phyloP scores from a whole-genome alignment of 2,888 invertebrate species.

The Megaustenia siamemsis region DNA sequence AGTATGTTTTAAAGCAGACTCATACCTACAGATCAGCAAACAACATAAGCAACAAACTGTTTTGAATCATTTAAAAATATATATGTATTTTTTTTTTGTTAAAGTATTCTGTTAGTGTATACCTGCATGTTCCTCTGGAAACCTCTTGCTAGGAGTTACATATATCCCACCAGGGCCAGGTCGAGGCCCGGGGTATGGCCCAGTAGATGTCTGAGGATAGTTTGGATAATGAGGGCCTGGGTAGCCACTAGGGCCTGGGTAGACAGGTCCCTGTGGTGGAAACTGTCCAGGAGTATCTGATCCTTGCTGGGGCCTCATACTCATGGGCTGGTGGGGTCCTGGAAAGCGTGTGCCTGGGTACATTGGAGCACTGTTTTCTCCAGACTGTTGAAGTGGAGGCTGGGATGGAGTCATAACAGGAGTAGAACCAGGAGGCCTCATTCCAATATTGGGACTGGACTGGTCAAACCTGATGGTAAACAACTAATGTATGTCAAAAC shows the following conservation, averaged over 20 bases:
- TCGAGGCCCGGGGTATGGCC: slow-evolving; percentile 52
- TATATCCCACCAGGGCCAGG: slow-evolving; percentile 63
- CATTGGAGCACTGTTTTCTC: slow-evolving; percentile 35
- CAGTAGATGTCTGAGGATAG: slow-evolving; percentile 35
- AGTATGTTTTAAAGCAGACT: not conserved
- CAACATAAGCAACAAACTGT: not conserved
- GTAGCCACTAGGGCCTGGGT: slow-evolving; percentile 36
- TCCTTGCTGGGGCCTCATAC: slow-evolving; percentile 43
- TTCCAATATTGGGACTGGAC: slow-evolving; percentile 56
- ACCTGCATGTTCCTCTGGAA: slow-evolving; percentile 60
- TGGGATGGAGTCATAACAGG: slow-evolving; percentile 39
- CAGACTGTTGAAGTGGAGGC: slow-evolving; percentile 32
- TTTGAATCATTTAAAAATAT: too few relatives aligned
- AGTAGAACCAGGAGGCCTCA: slow-evolving; percentile 55
- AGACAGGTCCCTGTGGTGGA: slow-evolving; percentile 29
- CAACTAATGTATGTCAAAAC: too few relatives aligned
- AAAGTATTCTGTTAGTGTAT: too few relatives aligned
- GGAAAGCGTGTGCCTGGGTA: slow-evolving; percentile 47
- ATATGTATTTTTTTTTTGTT: too few relatives aligned
- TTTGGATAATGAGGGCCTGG: slow-evolving; percentile 45
- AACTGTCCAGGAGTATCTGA: slow-evolving; percentile 38
- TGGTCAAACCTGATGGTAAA: slow-evolving; percentile 67
- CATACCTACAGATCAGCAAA: not conserved
- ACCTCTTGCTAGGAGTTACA: slow-evolving; percentile 70
- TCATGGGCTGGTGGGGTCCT: slow-evolving; percentile 36